Evolutionary conservation across 1,140 invertebrate species (phyloP).

Genomic region (Rhizoglyphus robini): DNA sequence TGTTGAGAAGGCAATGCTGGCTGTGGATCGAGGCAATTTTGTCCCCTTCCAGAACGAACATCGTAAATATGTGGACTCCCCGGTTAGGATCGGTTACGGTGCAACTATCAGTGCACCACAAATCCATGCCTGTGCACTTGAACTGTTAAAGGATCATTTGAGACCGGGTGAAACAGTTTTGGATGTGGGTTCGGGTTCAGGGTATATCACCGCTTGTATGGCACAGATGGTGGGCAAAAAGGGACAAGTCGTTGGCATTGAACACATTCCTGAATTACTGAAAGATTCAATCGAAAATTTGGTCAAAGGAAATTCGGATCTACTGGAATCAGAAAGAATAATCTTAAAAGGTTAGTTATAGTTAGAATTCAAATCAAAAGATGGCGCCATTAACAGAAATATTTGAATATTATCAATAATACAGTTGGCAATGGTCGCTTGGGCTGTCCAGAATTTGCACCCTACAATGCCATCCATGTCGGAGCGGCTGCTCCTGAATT

Average conservation of each 20-base stretch:
- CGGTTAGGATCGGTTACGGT: constrained; percentile 70
- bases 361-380: too few species aligned
- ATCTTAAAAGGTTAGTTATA: too few species aligned
- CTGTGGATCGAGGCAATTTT: constrained; percentile 71
- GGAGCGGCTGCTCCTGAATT: constrained; percentile 31
- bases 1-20: constrained; percentile 67
- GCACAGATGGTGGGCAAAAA: constrained; percentile 60
- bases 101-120: constrained; percentile 91
- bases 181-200: constrained; percentile 90
- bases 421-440: constrained; percentile 69
- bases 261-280: constrained; percentile 78
- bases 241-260: constrained; percentile 74
- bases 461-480: constrained; percentile 89
- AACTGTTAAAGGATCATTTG: constrained; percentile 68
- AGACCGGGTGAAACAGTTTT: constrained; percentile 62
- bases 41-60: constrained; percentile 43
- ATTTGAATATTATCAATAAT: too few species aligned
- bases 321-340: constrained; percentile 49
- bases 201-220: constrained; percentile 92
- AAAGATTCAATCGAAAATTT: constrained; percentile 60
- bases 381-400: too few species aligned
- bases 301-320: constrained; percentile 51
- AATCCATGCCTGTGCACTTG: constrained; percentile 92
- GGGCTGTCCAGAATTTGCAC: constrained; percentile 54
- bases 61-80: constrained; percentile 69